Percentiles rank a stretch among this genome's conserved stretches.
These are phyloP conservation scores for Melolontha melolontha DNA, from an alignment of 2,888 invertebrate species.

Conservation along the genomic window DNA sequence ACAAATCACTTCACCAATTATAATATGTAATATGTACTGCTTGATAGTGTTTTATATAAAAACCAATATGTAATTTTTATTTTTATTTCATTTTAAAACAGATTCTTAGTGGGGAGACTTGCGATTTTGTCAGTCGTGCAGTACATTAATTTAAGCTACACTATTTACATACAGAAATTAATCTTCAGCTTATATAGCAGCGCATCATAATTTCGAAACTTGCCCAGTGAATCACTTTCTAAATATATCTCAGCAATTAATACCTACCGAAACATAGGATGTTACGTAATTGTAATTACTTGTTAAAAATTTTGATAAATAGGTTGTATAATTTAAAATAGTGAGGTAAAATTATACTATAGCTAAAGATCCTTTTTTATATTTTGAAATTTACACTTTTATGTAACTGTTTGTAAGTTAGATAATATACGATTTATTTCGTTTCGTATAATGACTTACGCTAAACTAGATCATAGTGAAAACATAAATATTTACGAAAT, in stretches of 20 bases:
- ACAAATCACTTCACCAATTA: too few species aligned
- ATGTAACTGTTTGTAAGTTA: too few species aligned
- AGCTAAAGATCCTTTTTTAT: background rate
- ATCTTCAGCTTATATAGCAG: conserved; percentile 19
- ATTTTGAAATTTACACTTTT: too few species aligned
- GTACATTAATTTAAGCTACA: conserved; percentile 24
- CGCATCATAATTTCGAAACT: conserved; percentile 38
- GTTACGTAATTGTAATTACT: conserved; percentile 25
- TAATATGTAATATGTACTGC: background rate
- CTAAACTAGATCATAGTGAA: too few species aligned
- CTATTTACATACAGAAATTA: conserved; percentile 36
- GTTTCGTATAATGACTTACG: too few species aligned
- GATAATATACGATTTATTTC: too few species aligned
- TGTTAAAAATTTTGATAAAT: conserved; percentile 5
- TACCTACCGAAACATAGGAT: conserved; percentile 4
- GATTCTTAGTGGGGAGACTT: background rate
- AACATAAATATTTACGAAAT: too few species aligned
- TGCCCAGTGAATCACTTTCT: conserved; percentile 31
- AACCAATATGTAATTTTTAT: background rate
- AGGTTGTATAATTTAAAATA: conserved; percentile 2
- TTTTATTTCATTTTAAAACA: background rate
- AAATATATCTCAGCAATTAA: conserved; percentile 29
- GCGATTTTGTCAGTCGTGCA: conserved; percentile 34
- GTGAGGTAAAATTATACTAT: background rate
- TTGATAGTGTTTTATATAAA: background rate